Percentiles rank a stretch among this genome's conserved stretches.
phyloP scores from a whole-genome alignment of 2,888 invertebrate genomes.

The Mactromeris polynyma region DNA sequence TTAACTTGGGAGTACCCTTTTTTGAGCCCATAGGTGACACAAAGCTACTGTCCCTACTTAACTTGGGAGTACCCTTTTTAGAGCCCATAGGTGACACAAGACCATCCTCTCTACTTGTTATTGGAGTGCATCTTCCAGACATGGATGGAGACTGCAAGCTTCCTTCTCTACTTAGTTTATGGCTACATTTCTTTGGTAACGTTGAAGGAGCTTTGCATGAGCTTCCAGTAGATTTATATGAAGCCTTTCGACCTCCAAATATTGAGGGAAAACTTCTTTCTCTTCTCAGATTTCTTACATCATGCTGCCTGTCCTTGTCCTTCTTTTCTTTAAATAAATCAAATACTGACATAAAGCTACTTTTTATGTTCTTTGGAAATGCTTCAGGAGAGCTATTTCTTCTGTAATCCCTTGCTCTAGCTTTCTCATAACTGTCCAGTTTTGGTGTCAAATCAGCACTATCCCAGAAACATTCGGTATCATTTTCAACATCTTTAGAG shows the following conservation, averaged over 20 bases:
- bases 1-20: conserved; percentile 29
- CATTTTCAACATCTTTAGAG: not conserved
- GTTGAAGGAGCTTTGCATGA: not conserved
- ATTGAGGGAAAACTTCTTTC: conserved; percentile 16
- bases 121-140: conserved; percentile 26
- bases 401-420: conserved; percentile 2
- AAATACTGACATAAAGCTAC: conserved; percentile 18
- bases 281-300: not conserved
- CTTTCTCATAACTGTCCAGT: not conserved
- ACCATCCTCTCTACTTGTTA: conserved; percentile 23
- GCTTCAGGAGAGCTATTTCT: conserved; percentile 45
- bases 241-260: not conserved
- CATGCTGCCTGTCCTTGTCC: not conserved
- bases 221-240: not conserved
- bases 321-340: conserved; percentile 35
- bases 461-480: conserved; percentile 10
- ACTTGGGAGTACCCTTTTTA: conserved; percentile 20
- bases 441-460: conserved; percentile 6
- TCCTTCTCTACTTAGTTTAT: conserved; percentile 24
- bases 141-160: conserved; percentile 4
- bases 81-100: conserved; percentile 9
- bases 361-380: not conserved
- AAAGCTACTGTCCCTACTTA: conserved; percentile 20
- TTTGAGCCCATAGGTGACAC: conserved; percentile 32
- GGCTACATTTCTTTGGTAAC: too few species aligned